Evolutionary conservation across 2,113 vertebrate genomes (phyloP).

Genomic region (Crotalus viridis): DNA sequence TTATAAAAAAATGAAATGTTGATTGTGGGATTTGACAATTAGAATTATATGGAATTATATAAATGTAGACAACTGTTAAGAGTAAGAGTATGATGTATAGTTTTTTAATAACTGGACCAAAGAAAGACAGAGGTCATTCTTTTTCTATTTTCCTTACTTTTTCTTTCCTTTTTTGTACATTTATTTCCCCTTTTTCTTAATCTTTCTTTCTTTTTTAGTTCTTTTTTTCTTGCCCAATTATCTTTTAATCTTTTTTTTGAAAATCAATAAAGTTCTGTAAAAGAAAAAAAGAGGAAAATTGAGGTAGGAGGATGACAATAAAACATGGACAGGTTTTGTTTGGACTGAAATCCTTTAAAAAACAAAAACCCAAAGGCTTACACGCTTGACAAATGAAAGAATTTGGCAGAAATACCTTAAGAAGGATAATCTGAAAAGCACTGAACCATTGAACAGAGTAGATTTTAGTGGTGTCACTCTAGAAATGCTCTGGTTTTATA

Average conservation of each 20-base stretch:
- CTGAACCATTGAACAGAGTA: not conserved
- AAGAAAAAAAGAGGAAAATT: not conserved
- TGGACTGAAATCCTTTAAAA: slow-evolving; percentile 3
- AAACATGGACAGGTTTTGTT: not conserved
- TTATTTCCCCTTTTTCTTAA: not conserved
- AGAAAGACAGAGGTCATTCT: not conserved
- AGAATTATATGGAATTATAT: not conserved
- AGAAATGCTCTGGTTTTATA: not conserved
- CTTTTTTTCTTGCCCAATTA: not conserved
- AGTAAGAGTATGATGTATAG: not conserved
- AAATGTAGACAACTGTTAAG: not conserved
- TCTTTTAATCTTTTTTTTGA: slow-evolving; percentile 4
- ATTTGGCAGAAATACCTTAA: slow-evolving; percentile 2
- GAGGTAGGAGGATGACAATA: fast-evolving
- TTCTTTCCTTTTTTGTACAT: not conserved
- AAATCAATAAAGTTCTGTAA: slow-evolving; percentile 3
- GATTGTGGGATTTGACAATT: not conserved
- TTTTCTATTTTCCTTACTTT: not conserved
- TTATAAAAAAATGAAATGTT: not conserved
- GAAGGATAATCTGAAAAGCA: not conserved
- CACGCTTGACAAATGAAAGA: not conserved
- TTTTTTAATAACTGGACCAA: not conserved
- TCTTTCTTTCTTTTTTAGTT: not conserved
- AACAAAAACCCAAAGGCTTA: not conserved
- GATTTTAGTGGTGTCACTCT: not conserved